Conservation (phyloP, 1,140 invertebrate genomes). For the Polypedilum pembai region DNA sequence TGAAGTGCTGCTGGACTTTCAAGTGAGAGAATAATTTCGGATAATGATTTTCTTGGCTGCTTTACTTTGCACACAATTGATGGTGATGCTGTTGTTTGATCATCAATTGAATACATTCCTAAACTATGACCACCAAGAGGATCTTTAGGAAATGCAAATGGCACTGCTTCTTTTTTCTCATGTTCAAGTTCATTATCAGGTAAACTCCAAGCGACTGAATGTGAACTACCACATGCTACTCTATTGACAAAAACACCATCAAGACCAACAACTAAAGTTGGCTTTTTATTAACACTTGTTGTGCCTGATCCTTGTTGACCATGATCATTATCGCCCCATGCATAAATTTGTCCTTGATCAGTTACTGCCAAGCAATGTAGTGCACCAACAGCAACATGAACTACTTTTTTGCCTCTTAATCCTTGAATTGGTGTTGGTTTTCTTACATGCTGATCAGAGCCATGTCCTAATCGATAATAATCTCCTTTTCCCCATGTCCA, state of each 20-base stretch:
- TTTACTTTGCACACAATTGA: conserved; percentile 35
- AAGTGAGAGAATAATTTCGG: conserved; percentile 74
- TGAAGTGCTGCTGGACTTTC: conserved; percentile 81
- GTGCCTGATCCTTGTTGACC: conserved; percentile 93
- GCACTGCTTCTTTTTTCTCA: conserved; percentile 71
- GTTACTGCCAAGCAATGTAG: conserved; percentile 90
- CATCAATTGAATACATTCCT: conserved; percentile 44
- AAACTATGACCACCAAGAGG: conserved; percentile 67
- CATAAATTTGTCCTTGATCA: conserved; percentile 67
- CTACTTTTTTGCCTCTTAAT: conserved; percentile 73
- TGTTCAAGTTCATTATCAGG: conserved; percentile 50
- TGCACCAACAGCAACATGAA: conserved; percentile 90
- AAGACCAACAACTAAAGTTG: conserved; percentile 75
- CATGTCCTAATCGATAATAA: conserved; percentile 87
- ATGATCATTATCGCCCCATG: conserved; percentile 76
- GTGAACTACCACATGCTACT: conserved; percentile 90
- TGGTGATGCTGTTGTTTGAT: conserved; percentile 41
- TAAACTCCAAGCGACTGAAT: conserved; percentile 92
- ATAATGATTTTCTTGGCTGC: conserved; percentile 53
- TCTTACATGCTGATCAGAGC: conserved; percentile 82
- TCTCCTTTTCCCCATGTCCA: conserved; percentile 61
- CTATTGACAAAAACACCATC: conserved; percentile 77
- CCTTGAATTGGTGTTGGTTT: conserved; percentile 84
- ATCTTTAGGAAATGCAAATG: conserved; percentile 77
- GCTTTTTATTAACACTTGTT: conserved; percentile 85